Conservation (phyloP, 2,797 vertebrate species). For the Scyliorhinus canicula region DNA sequence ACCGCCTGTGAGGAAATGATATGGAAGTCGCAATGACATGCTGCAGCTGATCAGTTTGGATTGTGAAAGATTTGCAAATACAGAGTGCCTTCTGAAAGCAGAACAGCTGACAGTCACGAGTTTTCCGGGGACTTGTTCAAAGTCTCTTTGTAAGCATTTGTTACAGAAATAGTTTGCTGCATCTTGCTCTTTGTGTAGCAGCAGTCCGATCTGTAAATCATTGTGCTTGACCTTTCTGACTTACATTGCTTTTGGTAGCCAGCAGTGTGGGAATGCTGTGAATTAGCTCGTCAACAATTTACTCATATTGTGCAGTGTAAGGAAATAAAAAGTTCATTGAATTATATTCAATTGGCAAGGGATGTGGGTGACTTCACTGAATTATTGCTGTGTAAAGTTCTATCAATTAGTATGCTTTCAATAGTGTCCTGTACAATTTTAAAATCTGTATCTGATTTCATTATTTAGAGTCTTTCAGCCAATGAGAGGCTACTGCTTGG, state of each 20-base stretch:
- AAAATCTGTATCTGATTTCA: neutral
- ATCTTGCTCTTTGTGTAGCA: constrained; percentile 8
- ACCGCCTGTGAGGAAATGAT: constrained; percentile 27
- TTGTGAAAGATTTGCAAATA: neutral
- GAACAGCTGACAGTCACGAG: constrained; percentile 27
- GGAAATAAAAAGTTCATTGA: neutral
- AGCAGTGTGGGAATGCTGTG: neutral
- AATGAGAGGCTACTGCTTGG: neutral
- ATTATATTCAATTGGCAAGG: neutral
- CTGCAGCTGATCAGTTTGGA: constrained; percentile 22
- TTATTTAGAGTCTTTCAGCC: neutral
- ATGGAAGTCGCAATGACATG: constrained; percentile 6
- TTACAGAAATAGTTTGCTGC: neutral
- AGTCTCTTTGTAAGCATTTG: constrained; percentile 20
- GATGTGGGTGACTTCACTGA: neutral
- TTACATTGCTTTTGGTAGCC: neutral
- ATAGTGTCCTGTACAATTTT: neutral
- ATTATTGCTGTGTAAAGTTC: neutral
- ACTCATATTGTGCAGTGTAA: neutral
- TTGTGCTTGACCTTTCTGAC: constrained; percentile 18
- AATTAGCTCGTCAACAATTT: constrained; percentile 4
- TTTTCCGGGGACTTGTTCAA: constrained; percentile 2
- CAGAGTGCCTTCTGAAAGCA: neutral
- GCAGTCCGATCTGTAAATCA: constrained; percentile 24
- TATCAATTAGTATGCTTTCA: too few relatives aligned